Evolutionary conservation across 2,888 invertebrate genomes (phyloP).

Genomic region (Keiferia lycopersicella): DNA sequence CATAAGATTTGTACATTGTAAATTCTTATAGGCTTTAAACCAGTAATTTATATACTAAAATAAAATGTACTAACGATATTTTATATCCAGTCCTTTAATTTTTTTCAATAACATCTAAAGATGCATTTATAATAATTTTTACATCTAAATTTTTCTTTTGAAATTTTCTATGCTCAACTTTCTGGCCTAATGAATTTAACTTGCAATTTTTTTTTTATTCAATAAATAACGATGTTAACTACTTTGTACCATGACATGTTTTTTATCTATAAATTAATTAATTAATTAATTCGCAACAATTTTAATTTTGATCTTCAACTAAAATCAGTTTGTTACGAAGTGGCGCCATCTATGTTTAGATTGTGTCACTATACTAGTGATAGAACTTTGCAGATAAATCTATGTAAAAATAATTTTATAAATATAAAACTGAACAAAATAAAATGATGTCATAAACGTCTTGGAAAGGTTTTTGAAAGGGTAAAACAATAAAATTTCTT

Average conservation of each 20-base stretch:
- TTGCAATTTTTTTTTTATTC: background rate
- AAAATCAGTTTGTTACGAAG: too few relatives aligned
- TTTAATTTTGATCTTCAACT: background rate
- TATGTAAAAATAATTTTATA: background rate
- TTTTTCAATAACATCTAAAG: conserved; percentile 6
- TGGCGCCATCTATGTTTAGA: background rate
- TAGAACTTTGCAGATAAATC: background rate
- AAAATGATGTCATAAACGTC: background rate
- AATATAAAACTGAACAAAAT: background rate
- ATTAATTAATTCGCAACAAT: background rate
- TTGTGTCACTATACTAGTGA: background rate
- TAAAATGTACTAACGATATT: conserved; percentile 24
- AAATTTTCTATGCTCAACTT: conserved; percentile 1
- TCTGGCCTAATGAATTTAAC: conserved; percentile 9
- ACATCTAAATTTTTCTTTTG: background rate
- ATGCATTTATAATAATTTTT: background rate
- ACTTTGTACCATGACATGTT: background rate
- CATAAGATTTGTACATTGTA: conserved; percentile 72
- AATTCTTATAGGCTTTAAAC: conserved; percentile 60
- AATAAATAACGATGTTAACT: background rate
- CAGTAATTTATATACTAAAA: conserved; percentile 49
- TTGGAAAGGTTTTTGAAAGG: background rate
- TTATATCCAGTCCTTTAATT: conserved; percentile 7
- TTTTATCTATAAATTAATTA: background rate
- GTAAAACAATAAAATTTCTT: background rate